These are phyloP conservation scores for Meandrina meandrites DNA, from an alignment of 92 coral and sea anemone species.

Conservation along the genomic window DNA sequence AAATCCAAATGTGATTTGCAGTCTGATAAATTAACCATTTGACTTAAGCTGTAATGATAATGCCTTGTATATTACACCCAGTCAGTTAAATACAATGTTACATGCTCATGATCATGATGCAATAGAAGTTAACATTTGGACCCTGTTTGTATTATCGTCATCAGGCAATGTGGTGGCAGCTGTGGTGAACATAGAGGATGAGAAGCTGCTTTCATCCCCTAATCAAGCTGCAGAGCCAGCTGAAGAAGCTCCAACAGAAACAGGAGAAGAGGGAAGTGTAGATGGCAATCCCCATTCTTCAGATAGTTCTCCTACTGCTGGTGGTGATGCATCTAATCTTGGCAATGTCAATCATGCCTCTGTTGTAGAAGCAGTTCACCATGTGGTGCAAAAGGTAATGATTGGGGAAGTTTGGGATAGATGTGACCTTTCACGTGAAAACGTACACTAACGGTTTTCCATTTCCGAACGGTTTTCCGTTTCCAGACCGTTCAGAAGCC, in stretches of 20 bases:
- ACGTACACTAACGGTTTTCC: too few species aligned
- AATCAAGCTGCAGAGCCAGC: not conserved
- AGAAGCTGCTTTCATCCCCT: not conserved
- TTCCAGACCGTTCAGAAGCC: too few species aligned
- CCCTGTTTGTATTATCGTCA: not conserved
- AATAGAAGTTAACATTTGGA: not conserved
- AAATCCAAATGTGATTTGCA: too few species aligned
- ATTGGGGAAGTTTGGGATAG: too few species aligned
- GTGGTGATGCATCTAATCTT: not conserved
- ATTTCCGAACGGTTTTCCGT: too few species aligned
- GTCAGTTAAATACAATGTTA: too few species aligned
- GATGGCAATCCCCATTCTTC: not conserved
- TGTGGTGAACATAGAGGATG: not conserved
- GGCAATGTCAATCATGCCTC: not conserved
- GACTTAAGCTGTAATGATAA: too few species aligned
- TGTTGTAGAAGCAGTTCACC: constrained; percentile 23
- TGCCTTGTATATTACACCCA: too few species aligned
- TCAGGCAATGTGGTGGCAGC: constrained; percentile 12
- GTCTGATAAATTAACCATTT: too few species aligned
- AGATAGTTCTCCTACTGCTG: not conserved
- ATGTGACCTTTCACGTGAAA: too few species aligned
- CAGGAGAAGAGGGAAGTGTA: not conserved
- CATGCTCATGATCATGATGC: too few species aligned
- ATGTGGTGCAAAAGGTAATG: constrained; percentile 31
- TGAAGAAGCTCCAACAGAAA: not conserved